phyloP scores from a whole-genome alignment of 2,113 vertebrate species.

The Hoplias malabaricus region DNA sequence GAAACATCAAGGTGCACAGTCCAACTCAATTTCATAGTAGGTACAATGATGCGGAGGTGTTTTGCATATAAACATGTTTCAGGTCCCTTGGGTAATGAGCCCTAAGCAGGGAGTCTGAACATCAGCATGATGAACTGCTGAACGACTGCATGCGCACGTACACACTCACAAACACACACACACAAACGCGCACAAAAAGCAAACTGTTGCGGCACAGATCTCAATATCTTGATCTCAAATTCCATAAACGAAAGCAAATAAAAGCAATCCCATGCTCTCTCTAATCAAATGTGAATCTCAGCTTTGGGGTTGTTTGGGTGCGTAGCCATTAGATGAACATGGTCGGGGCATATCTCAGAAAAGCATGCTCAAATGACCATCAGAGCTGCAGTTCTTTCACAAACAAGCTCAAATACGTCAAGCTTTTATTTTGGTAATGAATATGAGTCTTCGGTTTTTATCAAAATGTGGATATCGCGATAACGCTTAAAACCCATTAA shows the following conservation, averaged over 20 bases:
- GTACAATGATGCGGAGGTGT: not conserved
- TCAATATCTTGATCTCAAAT: conserved; percentile 2
- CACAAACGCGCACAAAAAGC: not conserved
- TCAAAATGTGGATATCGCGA: conserved; percentile 49
- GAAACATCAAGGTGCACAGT: conserved; percentile 6
- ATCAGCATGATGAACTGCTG: conserved; percentile 1
- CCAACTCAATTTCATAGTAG: conserved; percentile 13
- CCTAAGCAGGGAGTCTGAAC: conserved; percentile 18
- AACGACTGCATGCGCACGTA: not conserved
- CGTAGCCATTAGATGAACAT: not conserved
- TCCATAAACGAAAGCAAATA: not conserved
- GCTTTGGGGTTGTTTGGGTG: not conserved
- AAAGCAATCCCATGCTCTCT: not conserved
- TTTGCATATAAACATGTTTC: conserved; percentile 11
- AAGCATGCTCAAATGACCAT: conserved; percentile 5
- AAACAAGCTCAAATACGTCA: conserved; percentile 37
- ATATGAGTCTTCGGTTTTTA: conserved; percentile 26
- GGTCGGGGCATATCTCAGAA: not conserved
- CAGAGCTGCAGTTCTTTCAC: conserved; percentile 8
- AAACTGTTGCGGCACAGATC: conserved; percentile 6
- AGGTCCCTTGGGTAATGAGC: conserved; percentile 3
- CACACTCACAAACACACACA: not conserved
- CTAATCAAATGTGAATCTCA: not conserved
- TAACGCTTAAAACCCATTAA: conserved; percentile 54
- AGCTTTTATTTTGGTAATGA: conserved; percentile 20